These are phyloP conservation scores for Phania funesta DNA, from an alignment of 2,888 invertebrate genomes.

Conservation along the genomic window DNA sequence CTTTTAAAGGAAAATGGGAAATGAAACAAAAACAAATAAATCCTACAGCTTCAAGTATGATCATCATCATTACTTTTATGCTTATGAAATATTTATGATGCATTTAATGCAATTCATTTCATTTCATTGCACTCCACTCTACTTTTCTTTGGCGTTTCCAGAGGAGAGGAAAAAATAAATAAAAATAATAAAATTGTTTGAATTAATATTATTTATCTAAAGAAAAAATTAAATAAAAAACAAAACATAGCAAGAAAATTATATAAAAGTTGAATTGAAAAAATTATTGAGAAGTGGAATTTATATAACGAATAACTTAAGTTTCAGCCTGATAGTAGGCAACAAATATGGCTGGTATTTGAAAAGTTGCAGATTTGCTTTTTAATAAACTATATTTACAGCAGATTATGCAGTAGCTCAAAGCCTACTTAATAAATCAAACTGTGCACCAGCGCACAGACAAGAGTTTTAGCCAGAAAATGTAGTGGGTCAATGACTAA, in stretches of 20 bases:
- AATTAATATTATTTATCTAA: constrained; percentile 17
- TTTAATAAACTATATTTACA: too few species aligned
- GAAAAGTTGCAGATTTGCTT: too few species aligned
- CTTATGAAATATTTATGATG: constrained; percentile 64
- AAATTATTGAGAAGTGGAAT: not conserved
- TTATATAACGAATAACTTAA: not conserved
- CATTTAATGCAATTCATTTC: constrained; percentile 62
- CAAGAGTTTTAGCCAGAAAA: too few species aligned
- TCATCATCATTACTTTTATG: constrained; percentile 36
- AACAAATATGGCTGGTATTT: not conserved
- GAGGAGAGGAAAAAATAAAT: not conserved
- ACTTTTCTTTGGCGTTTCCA: not conserved
- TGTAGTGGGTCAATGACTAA: too few species aligned
- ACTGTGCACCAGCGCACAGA: too few species aligned
- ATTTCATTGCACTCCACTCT: not conserved
- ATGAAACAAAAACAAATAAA: not conserved
- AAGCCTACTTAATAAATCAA: too few species aligned
- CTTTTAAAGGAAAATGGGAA: constrained; percentile 16
- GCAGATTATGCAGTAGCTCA: too few species aligned
- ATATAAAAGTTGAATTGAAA: constrained; percentile 9
- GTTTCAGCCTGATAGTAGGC: not conserved
- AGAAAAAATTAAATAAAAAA: constrained; percentile 3
- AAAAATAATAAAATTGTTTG: not conserved
- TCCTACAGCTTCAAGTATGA: constrained; percentile 51
- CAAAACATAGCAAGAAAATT: not conserved